Conservation (phyloP, 1,140 invertebrate species). For the Bombyx mandarina region DNA sequence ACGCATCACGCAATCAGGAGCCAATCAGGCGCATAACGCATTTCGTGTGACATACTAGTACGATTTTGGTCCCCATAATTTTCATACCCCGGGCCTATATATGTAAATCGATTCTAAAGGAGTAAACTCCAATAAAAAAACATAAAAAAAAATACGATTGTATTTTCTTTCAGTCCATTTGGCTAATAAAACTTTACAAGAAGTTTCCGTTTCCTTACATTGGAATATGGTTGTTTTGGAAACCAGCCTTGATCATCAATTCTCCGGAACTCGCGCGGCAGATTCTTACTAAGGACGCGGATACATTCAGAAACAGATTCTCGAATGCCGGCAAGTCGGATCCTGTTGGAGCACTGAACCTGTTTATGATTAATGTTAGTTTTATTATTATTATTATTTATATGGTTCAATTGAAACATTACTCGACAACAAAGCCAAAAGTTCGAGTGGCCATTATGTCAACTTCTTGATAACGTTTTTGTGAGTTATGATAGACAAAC, state of each 20-base stretch:
- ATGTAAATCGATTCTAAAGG: too few relatives aligned
- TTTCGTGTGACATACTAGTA: too few relatives aligned
- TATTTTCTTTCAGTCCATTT: conserved; percentile 10
- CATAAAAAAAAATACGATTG: neutral
- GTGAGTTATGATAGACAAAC: too few relatives aligned
- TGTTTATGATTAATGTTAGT: conserved; percentile 24
- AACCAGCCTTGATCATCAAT: conserved; percentile 46
- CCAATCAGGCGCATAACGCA: too few relatives aligned
- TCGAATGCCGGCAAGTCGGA: conserved; percentile 38
- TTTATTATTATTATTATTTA: neutral
- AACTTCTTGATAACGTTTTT: too few relatives aligned
- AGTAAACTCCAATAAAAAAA: too few relatives aligned
- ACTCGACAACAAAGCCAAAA: too few relatives aligned
- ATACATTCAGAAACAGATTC: conserved; percentile 50
- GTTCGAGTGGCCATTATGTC: too few relatives aligned
- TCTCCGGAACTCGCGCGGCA: conserved; percentile 54
- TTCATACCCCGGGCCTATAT: too few relatives aligned
- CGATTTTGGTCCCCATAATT: too few relatives aligned
- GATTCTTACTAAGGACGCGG: conserved; percentile 59
- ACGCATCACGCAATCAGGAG: too few relatives aligned
- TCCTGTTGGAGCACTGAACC: conserved; percentile 30
- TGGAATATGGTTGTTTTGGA: conserved; percentile 43
- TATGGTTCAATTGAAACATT: too few relatives aligned
- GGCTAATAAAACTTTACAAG: conserved; percentile 11
- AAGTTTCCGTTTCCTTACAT: conserved; percentile 11